Conservation (phyloP, 2,888 invertebrate species). For the Himalopsyche japonica region DNA sequence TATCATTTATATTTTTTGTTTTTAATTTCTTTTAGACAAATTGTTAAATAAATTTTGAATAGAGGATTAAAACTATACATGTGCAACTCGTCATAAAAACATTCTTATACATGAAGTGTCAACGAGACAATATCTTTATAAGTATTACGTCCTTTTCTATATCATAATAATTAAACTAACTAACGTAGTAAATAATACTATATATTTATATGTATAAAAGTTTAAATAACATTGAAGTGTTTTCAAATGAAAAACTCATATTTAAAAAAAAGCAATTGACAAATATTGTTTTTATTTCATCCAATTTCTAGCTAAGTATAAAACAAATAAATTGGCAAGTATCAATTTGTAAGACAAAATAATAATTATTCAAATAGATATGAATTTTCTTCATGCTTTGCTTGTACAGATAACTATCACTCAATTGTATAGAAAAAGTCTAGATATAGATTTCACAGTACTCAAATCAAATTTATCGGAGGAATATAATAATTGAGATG, state of each 20-base stretch:
- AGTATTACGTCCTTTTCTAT: conserved; percentile 21
- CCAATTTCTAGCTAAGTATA: neutral
- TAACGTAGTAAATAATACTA: neutral
- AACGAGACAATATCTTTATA: conserved; percentile 15
- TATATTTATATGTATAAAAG: conserved; percentile 7
- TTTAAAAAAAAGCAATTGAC: neutral
- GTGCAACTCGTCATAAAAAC: conserved; percentile 7
- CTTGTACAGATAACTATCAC: too few relatives aligned
- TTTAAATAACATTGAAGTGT: neutral
- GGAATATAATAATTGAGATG: too few relatives aligned
- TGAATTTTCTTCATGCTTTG: neutral
- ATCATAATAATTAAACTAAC: conserved; percentile 1
- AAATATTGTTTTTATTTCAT: neutral
- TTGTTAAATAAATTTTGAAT: neutral
- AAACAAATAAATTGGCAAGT: neutral
- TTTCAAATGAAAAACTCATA: neutral
- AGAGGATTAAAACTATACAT: neutral
- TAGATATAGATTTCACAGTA: too few relatives aligned
- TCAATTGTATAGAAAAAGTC: too few relatives aligned
- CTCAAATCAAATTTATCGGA: too few relatives aligned
- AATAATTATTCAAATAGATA: neutral
- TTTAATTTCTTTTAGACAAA: neutral
- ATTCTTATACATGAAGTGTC: conserved; percentile 5
- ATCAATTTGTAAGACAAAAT: neutral
- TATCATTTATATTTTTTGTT: neutral